These are phyloP conservation scores for Eristalinus aeneus DNA, from an alignment of 2,888 invertebrate genomes.

Conservation along the genomic window DNA sequence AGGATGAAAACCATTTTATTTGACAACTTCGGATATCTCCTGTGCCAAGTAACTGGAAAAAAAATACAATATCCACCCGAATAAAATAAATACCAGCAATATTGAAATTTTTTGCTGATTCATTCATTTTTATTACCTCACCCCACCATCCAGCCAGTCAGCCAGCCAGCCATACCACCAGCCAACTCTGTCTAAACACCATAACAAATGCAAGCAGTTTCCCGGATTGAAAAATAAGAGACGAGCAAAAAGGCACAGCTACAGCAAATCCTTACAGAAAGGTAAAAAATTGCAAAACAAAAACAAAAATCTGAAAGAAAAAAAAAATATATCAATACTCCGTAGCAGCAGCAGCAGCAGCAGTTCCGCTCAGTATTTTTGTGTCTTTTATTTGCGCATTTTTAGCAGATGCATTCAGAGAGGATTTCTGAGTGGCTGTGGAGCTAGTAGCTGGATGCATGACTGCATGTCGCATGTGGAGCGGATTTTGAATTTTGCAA, in stretches of 20 bases:
- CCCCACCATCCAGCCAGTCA: too few species aligned
- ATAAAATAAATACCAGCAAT: constrained; percentile 68
- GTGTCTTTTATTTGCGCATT: constrained; percentile 61
- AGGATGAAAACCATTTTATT: constrained; percentile 71
- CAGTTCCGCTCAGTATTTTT: constrained; percentile 47
- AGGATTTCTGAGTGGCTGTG: constrained; percentile 70
- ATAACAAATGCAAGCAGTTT: constrained; percentile 64
- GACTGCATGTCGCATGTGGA: constrained; percentile 68
- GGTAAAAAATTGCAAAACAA: constrained; percentile 12
- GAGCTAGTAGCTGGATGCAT: constrained; percentile 65
- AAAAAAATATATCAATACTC: constrained; percentile 55
- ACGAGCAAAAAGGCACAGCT: constrained; percentile 41
- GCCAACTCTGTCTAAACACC: constrained; percentile 34
- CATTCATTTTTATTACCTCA: constrained; percentile 64
- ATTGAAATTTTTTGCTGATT: constrained; percentile 62
- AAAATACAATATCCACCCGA: constrained; percentile 47
- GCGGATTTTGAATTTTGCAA: constrained; percentile 72
- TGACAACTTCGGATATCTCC: constrained; percentile 71
- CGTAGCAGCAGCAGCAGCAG: background rate
- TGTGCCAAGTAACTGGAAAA: constrained; percentile 55
- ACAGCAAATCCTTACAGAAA: constrained; percentile 54
- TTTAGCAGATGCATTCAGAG: constrained; percentile 69
- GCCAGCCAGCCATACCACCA: too few species aligned
- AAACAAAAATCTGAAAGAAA: constrained; percentile 20
- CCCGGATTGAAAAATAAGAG: constrained; percentile 54